These are phyloP conservation scores for Eupithecia subumbrata DNA, from an alignment of 2,888 invertebrate genomes.

Conservation along the genomic window DNA sequence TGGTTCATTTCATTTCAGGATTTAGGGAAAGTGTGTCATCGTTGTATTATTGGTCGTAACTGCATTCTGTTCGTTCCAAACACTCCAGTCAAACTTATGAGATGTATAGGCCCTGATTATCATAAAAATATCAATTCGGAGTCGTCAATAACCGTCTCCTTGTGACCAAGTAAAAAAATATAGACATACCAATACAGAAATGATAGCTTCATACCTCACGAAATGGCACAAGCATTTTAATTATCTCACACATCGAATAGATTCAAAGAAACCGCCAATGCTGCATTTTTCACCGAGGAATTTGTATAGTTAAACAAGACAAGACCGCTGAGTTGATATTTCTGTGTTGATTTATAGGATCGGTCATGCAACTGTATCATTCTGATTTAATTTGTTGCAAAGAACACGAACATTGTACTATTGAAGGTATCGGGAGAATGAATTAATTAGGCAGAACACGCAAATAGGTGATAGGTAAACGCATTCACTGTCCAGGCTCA, in stretches of 20 bases:
- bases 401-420: neutral
- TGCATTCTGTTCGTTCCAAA: neutral
- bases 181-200: neutral
- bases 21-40: neutral
- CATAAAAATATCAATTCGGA: too few species aligned
- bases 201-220: neutral
- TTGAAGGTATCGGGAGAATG: neutral
- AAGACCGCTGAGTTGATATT: constrained; percentile 19
- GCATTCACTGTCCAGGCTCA: neutral
- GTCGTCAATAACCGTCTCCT: neutral
- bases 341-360: constrained; percentile 27
- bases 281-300: neutral
- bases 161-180: too few species aligned
- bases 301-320: constrained; percentile 6
- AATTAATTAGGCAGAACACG: constrained; percentile 5
- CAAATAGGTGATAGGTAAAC: neutral
- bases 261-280: constrained; percentile 5
- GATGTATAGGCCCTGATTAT: neutral
- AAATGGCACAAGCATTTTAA: neutral
- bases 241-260: constrained; percentile 7
- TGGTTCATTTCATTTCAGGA: neutral
- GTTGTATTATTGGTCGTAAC: neutral
- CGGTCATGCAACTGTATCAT: constrained; percentile 32
- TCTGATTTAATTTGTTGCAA: constrained; percentile 18
- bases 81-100: neutral